A percentile compares a stretch with the other conserved stretches of the same genome.
phyloP scores from a whole-genome alignment of 2,113 vertebrate genomes.

The Dolichotis patagonum region DNA sequence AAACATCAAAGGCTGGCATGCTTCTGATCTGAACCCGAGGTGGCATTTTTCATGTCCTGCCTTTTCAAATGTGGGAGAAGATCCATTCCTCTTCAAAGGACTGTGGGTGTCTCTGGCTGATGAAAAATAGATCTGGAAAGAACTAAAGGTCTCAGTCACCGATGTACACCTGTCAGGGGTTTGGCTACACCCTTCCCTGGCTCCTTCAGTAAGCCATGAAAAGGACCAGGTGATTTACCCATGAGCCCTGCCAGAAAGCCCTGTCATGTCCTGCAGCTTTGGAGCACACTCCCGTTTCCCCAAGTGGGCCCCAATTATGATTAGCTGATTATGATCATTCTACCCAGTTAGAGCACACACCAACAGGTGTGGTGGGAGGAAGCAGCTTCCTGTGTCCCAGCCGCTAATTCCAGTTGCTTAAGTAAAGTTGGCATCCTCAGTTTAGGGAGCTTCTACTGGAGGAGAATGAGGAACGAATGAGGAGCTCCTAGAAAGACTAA shows the following conservation, averaged over 20 bases:
- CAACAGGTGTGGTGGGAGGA: neutral
- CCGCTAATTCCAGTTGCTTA: neutral
- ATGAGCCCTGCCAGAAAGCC: neutral
- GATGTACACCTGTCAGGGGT: neutral
- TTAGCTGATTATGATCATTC: neutral
- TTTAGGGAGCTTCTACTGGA: neutral
- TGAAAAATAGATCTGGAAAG: neutral
- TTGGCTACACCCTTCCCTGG: neutral
- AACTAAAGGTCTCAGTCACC: neutral
- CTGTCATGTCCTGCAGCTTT: neutral
- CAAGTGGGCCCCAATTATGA: neutral
- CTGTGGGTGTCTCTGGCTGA: neutral
- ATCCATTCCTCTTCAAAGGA: conserved; percentile 32
- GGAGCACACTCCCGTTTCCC: neutral
- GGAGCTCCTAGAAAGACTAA: too few relatives aligned
- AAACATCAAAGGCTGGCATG: conserved; percentile 45
- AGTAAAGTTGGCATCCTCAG: neutral
- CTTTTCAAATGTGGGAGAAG: conserved; percentile 27
- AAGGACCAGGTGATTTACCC: neutral
- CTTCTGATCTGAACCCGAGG: conserved; percentile 39
- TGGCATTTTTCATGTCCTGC: conserved; percentile 51
- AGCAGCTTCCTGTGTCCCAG: neutral
- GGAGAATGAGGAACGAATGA: rapidly evolving
- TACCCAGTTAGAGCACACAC: neutral
- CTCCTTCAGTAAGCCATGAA: neutral